Percentiles rank a stretch among this genome's conserved stretches.
phyloP scores from a whole-genome alignment of 1,140 invertebrate species.

The Phymorhynchus buccinoides region DNA sequence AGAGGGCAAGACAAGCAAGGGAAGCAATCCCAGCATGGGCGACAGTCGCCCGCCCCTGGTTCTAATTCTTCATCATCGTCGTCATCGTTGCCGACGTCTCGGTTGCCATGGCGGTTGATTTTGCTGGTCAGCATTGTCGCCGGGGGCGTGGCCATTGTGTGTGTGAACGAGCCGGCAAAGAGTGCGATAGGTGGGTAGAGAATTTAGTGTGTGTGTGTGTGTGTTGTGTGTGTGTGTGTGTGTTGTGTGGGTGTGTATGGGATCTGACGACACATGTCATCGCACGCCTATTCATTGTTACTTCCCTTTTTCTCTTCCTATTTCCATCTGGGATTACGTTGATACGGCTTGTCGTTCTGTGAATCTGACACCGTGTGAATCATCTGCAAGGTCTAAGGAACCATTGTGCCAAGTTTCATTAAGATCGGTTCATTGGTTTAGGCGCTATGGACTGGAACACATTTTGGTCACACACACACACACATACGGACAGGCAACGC shows the following conservation, averaged over 20 bases:
- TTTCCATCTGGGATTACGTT: neutral
- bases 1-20: neutral
- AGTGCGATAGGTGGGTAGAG: neutral
- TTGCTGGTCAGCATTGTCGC: neutral
- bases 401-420: neutral
- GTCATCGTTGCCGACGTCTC: neutral
- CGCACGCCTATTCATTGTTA: no score
- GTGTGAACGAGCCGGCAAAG: neutral
- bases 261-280: no score
- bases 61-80: neutral
- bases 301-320: no score
- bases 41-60: neutral
- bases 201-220: neutral
- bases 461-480: no score
- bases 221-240: neutral
- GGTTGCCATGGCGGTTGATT: neutral
- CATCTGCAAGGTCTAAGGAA: neutral
- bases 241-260: neutral
- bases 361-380: neutral
- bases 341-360: neutral
- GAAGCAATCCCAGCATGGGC: neutral
- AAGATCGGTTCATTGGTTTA: neutral
- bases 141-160: neutral
- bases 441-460: no score
- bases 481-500: no score